These are phyloP conservation scores for Epicauta chinensis DNA, from an alignment of 1,140 invertebrate genomes.

Conservation along the genomic window DNA sequence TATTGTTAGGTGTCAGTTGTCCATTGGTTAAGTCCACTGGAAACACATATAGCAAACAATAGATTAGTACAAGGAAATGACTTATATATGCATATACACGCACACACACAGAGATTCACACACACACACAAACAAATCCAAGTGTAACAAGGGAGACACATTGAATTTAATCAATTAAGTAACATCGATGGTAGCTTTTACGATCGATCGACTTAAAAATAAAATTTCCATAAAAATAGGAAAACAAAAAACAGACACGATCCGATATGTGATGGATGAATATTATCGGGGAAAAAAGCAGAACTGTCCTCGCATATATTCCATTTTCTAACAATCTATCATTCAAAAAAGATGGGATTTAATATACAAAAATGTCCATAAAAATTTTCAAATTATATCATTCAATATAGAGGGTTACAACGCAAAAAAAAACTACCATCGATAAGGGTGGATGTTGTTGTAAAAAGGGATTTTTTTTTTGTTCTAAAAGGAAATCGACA, in stretches of 20 bases:
- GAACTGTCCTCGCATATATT: conserved; percentile 13
- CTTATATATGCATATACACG: background rate
- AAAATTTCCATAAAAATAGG: background rate
- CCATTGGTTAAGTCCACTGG: conserved; percentile 92
- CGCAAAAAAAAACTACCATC: conserved; percentile 14
- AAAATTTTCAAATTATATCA: too few species aligned
- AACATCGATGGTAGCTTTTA: background rate
- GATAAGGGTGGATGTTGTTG: conserved; percentile 2
- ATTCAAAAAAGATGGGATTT: conserved; percentile 29
- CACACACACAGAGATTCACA: too few species aligned
- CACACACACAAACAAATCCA: too few species aligned
- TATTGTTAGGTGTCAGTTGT: conserved; percentile 90
- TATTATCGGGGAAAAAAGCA: conserved; percentile 11
- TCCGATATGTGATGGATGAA: conserved; percentile 30
- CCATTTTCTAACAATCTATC: conserved; percentile 28
- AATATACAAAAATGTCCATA: conserved; percentile 27
- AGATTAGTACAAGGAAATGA: conserved; percentile 28
- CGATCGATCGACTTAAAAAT: background rate
- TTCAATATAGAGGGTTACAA: background rate
- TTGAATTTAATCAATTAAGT: background rate
- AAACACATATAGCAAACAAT: conserved; percentile 53
- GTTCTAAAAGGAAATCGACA: too few species aligned
- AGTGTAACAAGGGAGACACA: too few species aligned
- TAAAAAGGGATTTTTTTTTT: too few species aligned
- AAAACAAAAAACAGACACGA: background rate